Conservation (phyloP, 2,113 vertebrate species). For the Mormyrus lacerda region DNA sequence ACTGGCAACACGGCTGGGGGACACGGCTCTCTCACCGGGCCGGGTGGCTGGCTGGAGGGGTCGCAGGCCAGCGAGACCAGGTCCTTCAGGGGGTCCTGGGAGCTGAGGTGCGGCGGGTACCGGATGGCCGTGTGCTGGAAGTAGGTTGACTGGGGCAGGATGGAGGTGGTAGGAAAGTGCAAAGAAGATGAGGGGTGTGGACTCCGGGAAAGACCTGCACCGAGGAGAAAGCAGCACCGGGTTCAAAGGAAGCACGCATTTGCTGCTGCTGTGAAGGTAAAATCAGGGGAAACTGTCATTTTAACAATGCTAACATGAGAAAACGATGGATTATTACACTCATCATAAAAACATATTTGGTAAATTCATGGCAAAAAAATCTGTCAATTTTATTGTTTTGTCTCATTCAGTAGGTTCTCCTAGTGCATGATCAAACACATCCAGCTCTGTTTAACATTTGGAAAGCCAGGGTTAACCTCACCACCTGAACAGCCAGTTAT, state of each 20-base stretch:
- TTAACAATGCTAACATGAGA: neutral
- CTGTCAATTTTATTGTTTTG: neutral
- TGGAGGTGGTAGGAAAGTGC: slow-evolving; percentile 84
- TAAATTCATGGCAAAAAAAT: neutral
- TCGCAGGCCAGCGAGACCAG: slow-evolving; percentile 92
- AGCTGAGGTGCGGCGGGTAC: slow-evolving; percentile 88
- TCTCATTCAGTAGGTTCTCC: neutral
- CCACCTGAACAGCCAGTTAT: slow-evolving; percentile 32
- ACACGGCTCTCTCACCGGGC: slow-evolving; percentile 71
- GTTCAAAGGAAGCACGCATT: neutral
- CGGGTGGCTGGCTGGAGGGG: slow-evolving; percentile 81
- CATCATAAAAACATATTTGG: neutral
- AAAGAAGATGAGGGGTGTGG: slow-evolving; percentile 85
- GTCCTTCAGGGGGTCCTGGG: slow-evolving; percentile 93
- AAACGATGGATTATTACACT: neutral
- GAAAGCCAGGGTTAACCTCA: slow-evolving; percentile 23
- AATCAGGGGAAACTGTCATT: neutral
- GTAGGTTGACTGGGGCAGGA: slow-evolving; percentile 78
- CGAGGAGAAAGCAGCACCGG: neutral
- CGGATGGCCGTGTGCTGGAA: slow-evolving; percentile 90
- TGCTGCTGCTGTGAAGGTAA: neutral
- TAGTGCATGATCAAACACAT: slow-evolving; percentile 29
- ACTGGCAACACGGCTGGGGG: neutral
- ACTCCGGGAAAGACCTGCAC: slow-evolving; percentile 78
- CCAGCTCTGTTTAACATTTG: slow-evolving; percentile 11